Evolutionary conservation across 1,140 invertebrate genomes (phyloP), one percentile per base, ranked within the genome.

Genomic region (Drosophila pseudoananassae): DNA sequence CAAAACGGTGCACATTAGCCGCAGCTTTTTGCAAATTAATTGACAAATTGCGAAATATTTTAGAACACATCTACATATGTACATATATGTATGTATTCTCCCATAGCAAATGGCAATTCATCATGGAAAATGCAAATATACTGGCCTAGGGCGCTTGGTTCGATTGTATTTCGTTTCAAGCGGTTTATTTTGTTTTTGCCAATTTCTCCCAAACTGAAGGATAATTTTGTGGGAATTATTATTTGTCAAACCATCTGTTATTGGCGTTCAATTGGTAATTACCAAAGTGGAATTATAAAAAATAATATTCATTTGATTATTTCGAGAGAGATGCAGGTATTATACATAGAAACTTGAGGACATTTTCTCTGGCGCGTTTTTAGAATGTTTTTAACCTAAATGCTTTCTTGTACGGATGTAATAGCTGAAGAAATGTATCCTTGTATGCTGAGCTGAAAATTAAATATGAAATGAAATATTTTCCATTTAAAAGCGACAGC

Each of bases 101-200:
- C 68, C 17, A 46, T 15, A 54, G 57, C 31, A 10, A 33, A 64
- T 33, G 36, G 61, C 61, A 54, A 63, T 74, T 31, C 25, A 52
- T 74, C 31, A 74, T 74, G 58, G 25, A 52, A 74, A 56, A 75
- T 74, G 58, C 52, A 56, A 71, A 71, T 71, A 51, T 74, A 45
- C 74, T 50, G 29, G 70, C 52, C 52, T n/a, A 52, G 70, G 58
- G 58, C 71, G 38, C 63, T 63, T 20, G 47, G 31, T 52, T 47
- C 31, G 40, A 54, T 66, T 75, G 71, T 10, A 33, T 75, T 75
- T 51, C 14, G 58, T 57, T 45, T 29, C 50, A 55, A 63, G 51
- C 49, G 36, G n/a, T 45, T 20, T 12, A 7, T 43, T 45, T 23
- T 4, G 12, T 27, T 52, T 52, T 27, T 33, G n/a, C 17, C 60